These are phyloP conservation scores for Hemicrepidius hirtus DNA, from an alignment of 2,888 invertebrate species.

Conservation along the genomic window DNA sequence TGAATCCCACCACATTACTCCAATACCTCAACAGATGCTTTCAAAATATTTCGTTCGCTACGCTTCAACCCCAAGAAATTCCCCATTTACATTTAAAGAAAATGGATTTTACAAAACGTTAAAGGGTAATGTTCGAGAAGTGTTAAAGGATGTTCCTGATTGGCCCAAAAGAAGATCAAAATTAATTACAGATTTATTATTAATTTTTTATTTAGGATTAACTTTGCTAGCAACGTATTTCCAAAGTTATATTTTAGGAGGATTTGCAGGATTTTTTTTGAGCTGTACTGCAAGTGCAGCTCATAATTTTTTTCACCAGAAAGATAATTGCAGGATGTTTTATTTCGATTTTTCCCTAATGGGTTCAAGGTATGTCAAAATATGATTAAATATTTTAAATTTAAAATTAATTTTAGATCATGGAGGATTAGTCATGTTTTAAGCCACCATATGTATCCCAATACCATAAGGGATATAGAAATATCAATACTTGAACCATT, in stretches of 20 bases:
- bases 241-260: slow-evolving; percentile 70
- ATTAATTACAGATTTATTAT: slow-evolving; percentile 69
- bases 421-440: slow-evolving; percentile 85
- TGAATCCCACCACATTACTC: slow-evolving; percentile 82
- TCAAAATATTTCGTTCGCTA: slow-evolving; percentile 81
- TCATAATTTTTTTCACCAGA: slow-evolving; percentile 87
- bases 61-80: slow-evolving; percentile 78
- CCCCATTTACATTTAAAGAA: slow-evolving; percentile 83
- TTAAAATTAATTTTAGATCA: slow-evolving; percentile 70
- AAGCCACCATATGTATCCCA: slow-evolving; percentile 87
- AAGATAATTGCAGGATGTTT: slow-evolving; percentile 86
- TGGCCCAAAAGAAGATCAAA: slow-evolving; percentile 65
- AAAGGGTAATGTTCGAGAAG: slow-evolving; percentile 74
- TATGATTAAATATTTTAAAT: neutral
- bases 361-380: slow-evolving; percentile 75
- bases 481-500: slow-evolving; percentile 80
- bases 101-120: slow-evolving; percentile 85
- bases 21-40: slow-evolving; percentile 74
- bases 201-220: slow-evolving; percentile 66
- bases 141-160: slow-evolving; percentile 75
- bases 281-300: slow-evolving; percentile 77
- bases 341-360: slow-evolving; percentile 82
- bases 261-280: slow-evolving; percentile 76
- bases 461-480: slow-evolving; percentile 84
- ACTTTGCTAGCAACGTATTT: slow-evolving; percentile 64